These are phyloP conservation scores for Coelogynopora nodosa DNA, from an alignment of 2,888 invertebrate species.

Conservation along the genomic window DNA sequence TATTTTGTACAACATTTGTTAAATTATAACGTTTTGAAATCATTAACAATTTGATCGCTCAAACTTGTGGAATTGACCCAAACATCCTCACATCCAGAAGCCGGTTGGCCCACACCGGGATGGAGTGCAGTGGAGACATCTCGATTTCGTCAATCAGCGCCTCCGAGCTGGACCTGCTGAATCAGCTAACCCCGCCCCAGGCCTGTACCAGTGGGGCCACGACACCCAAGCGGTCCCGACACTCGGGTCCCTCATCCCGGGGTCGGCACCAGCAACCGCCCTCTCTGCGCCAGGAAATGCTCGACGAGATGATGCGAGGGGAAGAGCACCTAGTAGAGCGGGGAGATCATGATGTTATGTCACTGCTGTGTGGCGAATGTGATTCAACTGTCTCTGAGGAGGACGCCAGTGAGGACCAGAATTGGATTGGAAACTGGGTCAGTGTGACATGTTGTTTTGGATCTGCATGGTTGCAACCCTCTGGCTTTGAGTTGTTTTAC, in stretches of 20 bases:
- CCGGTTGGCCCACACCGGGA: neutral
- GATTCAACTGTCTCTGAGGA: neutral
- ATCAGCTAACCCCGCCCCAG: neutral
- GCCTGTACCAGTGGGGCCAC: neutral
- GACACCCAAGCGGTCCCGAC: neutral
- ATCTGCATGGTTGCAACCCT: too few relatives aligned
- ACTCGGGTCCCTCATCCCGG: neutral
- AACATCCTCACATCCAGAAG: too few relatives aligned
- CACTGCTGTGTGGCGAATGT: neutral
- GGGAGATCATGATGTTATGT: too few relatives aligned
- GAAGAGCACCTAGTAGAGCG: neutral
- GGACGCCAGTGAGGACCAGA: neutral
- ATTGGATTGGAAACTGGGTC: neutral
- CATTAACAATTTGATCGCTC: too few relatives aligned
- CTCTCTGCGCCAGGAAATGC: neutral
- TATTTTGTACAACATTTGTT: too few relatives aligned
- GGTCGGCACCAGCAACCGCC: neutral
- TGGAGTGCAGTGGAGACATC: neutral
- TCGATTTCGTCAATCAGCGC: neutral
- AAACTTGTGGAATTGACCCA: too few relatives aligned
- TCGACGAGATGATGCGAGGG: neutral
- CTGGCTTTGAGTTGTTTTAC: too few relatives aligned
- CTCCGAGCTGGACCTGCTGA: neutral
- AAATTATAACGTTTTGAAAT: too few relatives aligned
- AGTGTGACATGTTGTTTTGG: too few relatives aligned